Evolutionary conservation across 2,797 vertebrate genomes (phyloP).

Genomic region (Acrocephalus scirpaceus): DNA sequence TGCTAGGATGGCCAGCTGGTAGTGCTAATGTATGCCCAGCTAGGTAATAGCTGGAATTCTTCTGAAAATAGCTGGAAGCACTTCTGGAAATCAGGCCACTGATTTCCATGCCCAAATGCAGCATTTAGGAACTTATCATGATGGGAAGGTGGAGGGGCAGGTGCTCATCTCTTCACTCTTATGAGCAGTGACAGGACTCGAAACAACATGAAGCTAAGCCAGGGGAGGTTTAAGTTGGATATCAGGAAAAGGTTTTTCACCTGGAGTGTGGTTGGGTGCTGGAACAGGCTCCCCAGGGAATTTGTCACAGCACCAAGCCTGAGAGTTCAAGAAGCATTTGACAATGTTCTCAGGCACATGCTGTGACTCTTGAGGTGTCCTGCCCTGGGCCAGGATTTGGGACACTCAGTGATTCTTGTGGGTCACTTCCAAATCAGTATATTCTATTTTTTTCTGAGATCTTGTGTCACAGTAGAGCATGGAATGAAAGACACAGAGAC

Average conservation of each 20-base stretch:
- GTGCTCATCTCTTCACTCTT: background rate
- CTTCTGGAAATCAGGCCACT: background rate
- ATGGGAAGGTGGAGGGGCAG: background rate
- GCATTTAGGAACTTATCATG: background rate
- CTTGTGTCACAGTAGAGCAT: too few relatives aligned
- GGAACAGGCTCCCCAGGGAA: background rate
- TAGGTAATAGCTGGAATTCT: background rate
- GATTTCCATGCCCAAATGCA: background rate
- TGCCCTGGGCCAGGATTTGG: rapidly evolving
- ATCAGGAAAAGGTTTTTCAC: background rate
- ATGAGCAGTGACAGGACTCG: rapidly evolving
- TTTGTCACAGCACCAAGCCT: background rate
- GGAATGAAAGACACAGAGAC: too few relatives aligned
- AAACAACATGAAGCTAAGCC: background rate
- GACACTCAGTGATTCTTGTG: rapidly evolving
- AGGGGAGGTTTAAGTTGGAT: background rate
- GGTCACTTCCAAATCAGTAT: background rate
- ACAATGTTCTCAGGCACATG: background rate
- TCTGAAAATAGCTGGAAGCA: background rate
- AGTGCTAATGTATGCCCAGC: background rate
- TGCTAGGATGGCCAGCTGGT: background rate
- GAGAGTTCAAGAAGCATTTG: background rate
- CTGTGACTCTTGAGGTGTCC: background rate
- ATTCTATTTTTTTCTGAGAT: background rate
- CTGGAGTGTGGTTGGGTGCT: rapidly evolving